Conservation (phyloP, 2,113 vertebrate species). For the Myiagra hebetior region DNA sequence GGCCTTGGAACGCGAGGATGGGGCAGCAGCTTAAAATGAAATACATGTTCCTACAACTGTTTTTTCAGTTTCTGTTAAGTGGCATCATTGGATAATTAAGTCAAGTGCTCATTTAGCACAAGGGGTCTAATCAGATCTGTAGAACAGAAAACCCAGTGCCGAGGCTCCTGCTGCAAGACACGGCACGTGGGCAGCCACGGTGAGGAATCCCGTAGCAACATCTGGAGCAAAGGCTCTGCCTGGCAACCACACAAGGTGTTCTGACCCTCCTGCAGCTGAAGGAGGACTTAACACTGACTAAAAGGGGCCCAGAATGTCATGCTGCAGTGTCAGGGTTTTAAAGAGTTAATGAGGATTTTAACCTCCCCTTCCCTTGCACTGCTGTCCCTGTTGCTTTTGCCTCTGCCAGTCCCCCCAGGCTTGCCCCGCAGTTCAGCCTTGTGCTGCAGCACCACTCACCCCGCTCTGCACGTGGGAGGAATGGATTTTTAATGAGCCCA, state of each 20-base stretch:
- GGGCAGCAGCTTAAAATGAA: neutral
- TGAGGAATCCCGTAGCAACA: fast-evolving
- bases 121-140: neutral
- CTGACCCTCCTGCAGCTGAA: neutral
- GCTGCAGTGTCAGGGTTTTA: neutral
- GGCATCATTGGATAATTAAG: neutral
- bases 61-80: neutral
- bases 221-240: neutral
- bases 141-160: neutral
- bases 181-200: fast-evolving
- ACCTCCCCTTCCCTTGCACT: neutral
- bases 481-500: constrained; percentile 26
- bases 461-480: neutral
- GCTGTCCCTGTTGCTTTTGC: neutral
- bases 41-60: neutral
- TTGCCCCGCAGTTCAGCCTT: neutral
- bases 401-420: neutral
- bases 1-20: neutral
- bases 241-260: neutral
- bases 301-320: neutral
- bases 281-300: neutral
- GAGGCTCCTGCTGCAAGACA: neutral
- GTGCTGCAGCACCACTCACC: neutral
- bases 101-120: neutral
- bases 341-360: neutral